A percentile compares a stretch with the other conserved stretches of the same genome.
These are phyloP conservation scores for Nilaparvata lugens DNA, from an alignment of 1,140 invertebrate genomes.

Conservation along the genomic window DNA sequence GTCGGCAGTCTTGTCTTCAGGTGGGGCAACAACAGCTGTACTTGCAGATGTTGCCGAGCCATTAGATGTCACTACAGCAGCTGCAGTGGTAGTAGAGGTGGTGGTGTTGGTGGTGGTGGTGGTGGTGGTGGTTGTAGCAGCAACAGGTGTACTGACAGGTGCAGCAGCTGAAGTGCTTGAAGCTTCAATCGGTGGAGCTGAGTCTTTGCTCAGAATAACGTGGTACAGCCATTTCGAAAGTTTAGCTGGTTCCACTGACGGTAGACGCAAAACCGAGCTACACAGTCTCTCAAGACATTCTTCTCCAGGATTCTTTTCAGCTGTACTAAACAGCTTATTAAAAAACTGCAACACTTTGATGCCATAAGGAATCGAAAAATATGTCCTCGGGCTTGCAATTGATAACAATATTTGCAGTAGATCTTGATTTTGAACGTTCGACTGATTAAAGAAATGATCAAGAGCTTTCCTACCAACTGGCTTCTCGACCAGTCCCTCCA, in stretches of 20 bases:
- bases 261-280: constrained; percentile 53
- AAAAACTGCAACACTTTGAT: constrained; percentile 72
- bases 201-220: constrained; percentile 49
- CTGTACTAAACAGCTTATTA: constrained; percentile 60
- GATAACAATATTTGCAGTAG: constrained; percentile 64
- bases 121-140: constrained; percentile 28
- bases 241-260: constrained; percentile 50
- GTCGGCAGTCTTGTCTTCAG: no score
- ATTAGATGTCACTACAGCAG: background rate
- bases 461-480: constrained; percentile 68
- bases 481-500: constrained; percentile 75
- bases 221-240: constrained; percentile 61
- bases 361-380: constrained; percentile 51
- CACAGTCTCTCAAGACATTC: constrained; percentile 59
- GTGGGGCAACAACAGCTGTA: background rate
- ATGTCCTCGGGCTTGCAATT: constrained; percentile 54
- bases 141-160: constrained; percentile 12
- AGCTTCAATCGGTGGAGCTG: constrained; percentile 29
- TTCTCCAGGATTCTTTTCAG: constrained; percentile 45
- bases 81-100: constrained; percentile 20
- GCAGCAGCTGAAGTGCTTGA: constrained; percentile 32
- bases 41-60: background rate
- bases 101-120: constrained; percentile 32
- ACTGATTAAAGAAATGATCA: constrained; percentile 59
- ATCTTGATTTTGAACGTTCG: constrained; percentile 43